These are phyloP conservation scores for Hippopotamyrus pictus DNA, from an alignment of 2,797 vertebrate species.

Conservation along the genomic window DNA sequence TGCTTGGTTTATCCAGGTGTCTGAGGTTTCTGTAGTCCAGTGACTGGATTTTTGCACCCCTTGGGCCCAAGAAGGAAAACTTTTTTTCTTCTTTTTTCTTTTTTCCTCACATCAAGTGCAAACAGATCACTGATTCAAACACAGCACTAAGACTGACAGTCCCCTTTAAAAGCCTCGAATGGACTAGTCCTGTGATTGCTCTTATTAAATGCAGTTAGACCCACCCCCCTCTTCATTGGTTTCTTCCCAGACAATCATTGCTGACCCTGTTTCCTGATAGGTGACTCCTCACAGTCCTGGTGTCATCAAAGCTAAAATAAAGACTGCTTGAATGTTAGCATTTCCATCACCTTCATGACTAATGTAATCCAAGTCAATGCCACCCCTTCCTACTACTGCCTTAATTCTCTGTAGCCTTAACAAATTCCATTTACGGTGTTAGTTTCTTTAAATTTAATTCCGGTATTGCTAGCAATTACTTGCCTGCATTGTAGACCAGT, in stretches of 20 bases:
- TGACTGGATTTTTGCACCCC: not conserved
- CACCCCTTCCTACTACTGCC: not conserved
- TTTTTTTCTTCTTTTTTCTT: not conserved
- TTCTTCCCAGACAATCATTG: conserved; percentile 3
- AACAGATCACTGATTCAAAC: not conserved
- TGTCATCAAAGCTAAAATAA: not conserved
- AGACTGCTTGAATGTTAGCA: not conserved
- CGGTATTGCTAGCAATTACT: not conserved
- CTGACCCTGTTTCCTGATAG: not conserved
- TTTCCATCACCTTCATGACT: not conserved
- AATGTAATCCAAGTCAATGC: not conserved
- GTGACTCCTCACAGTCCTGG: not conserved
- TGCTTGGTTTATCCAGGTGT: not conserved
- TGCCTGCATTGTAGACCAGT: not conserved
- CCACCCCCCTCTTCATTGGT: not conserved
- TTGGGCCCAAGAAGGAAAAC: not conserved
- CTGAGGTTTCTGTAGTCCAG: not conserved
- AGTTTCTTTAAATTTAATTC: not conserved
- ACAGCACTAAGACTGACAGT: not conserved
- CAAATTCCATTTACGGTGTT: not conserved
- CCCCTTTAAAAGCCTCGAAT: not conserved
- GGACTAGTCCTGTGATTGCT: not conserved
- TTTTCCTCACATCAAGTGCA: not conserved
- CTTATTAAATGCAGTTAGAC: not conserved
- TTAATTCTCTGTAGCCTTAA: not conserved